These are phyloP conservation scores for Druceiella hillmani DNA, from an alignment of 2,888 invertebrate species.

Conservation along the genomic window DNA sequence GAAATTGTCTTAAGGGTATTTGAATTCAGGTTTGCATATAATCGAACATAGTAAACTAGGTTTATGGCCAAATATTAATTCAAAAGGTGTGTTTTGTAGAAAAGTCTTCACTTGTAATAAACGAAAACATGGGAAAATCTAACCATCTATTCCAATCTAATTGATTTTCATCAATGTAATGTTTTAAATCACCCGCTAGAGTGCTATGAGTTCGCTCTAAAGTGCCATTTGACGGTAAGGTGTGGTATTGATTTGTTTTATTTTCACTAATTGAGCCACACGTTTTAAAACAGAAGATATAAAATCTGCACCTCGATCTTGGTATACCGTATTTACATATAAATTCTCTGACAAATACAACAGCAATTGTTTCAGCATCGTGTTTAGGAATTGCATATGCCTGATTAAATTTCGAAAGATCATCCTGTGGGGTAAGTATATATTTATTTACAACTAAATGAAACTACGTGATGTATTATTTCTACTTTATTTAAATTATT, in stretches of 20 bases:
- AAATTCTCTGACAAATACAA: constrained; percentile 19
- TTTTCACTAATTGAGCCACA: constrained; percentile 24
- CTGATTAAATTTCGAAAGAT: constrained; percentile 19
- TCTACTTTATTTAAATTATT: too few relatives aligned
- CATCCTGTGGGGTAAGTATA: too few relatives aligned
- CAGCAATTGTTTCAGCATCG: constrained; percentile 26
- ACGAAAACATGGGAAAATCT: constrained; percentile 25
- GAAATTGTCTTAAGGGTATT: constrained; percentile 22
- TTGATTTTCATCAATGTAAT: constrained; percentile 25
- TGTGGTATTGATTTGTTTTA: constrained; percentile 22
- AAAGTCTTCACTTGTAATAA: too few relatives aligned
- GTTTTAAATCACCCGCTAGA: constrained; percentile 26
- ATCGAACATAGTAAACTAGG: constrained; percentile 20
- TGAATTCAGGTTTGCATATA: constrained; percentile 22
- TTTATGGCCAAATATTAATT: constrained; percentile 26
- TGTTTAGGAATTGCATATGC: constrained; percentile 24
- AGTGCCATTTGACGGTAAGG: constrained; percentile 24
- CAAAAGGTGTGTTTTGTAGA: constrained; percentile 25
- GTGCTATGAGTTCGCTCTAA: constrained; percentile 24
- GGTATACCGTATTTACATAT: constrained; percentile 27
- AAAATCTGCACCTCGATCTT: constrained; percentile 29
- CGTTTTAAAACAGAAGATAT: constrained; percentile 26
- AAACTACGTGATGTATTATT: too few relatives aligned
- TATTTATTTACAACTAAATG: too few relatives aligned
- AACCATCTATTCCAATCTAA: constrained; percentile 28